A percentile compares a stretch with the other conserved stretches of the same genome.
Evolutionary conservation across 2,113 vertebrate species (phyloP).

Genomic region (Charina bottae): DNA sequence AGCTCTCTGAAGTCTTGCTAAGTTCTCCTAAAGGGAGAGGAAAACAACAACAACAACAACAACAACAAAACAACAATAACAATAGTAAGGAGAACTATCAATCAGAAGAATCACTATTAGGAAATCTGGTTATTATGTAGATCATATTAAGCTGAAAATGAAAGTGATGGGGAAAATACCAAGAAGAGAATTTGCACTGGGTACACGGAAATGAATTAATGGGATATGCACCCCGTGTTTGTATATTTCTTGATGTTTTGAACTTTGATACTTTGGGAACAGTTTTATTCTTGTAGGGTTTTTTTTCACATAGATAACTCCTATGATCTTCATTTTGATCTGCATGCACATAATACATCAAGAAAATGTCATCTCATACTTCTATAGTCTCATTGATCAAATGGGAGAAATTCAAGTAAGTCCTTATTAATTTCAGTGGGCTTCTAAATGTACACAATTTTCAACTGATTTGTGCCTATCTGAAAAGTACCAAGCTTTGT

Average conservation of each 20-base stretch:
- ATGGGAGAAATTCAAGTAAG: not conserved
- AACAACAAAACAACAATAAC: not conserved
- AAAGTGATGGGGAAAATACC: not conserved
- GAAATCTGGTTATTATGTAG: conserved; percentile 11
- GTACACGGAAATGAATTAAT: not conserved
- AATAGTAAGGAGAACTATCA: conserved; percentile 44
- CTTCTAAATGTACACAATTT: not conserved
- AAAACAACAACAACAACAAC: not conserved
- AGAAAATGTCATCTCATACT: not conserved
- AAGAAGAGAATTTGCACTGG: conserved; percentile 14
- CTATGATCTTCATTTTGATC: not conserved
- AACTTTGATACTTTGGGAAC: conserved; percentile 40
- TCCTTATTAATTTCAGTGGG: not conserved
- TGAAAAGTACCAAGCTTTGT: not conserved
- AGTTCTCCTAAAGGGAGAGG: conserved; percentile 85
- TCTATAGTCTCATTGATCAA: not conserved
- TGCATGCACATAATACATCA: not conserved
- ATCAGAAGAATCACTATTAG: conserved; percentile 14
- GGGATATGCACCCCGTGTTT: not conserved
- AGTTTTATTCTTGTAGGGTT: not conserved
- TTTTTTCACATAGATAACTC: not conserved
- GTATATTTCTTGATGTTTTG: conserved; percentile 16
- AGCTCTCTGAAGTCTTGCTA: conserved; percentile 92
- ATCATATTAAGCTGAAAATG: conserved; percentile 29
- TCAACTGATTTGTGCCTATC: not conserved